Evolutionary conservation across 1,140 invertebrate genomes (phyloP).

Genomic region (Pogonognathellus flavescens): DNA sequence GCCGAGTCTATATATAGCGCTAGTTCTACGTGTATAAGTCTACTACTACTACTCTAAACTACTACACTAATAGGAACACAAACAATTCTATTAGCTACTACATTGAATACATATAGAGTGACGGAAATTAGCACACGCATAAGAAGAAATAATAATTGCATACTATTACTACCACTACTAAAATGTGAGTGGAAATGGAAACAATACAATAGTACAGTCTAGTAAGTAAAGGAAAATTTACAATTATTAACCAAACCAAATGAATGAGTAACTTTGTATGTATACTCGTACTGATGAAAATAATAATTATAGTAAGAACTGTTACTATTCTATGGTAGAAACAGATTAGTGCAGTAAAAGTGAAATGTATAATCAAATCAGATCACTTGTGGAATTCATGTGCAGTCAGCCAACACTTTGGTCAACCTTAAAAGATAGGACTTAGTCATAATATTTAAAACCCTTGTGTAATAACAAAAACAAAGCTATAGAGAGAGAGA

Average conservation of each 20-base stretch:
- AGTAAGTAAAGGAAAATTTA: conserved; percentile 22
- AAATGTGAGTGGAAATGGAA: conserved; percentile 25
- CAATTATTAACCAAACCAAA: conserved; percentile 42
- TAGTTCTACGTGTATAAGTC: conserved; percentile 21
- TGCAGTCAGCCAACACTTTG: conserved; percentile 45
- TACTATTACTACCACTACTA: too few species aligned
- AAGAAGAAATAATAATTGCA: neutral
- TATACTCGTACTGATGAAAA: conserved; percentile 35
- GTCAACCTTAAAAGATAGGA: conserved; percentile 25
- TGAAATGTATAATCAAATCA: conserved; percentile 29
- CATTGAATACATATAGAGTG: neutral
- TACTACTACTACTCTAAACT: neutral
- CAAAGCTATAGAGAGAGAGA: conserved; percentile 23
- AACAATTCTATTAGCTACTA: neutral
- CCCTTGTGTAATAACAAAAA: conserved; percentile 27
- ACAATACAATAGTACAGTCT: conserved; percentile 9
- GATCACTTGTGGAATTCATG: conserved; percentile 32
- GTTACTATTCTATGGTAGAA: neutral
- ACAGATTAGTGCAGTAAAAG: neutral
- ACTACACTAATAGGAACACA: neutral
- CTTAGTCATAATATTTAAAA: conserved; percentile 33
- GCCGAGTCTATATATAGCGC: conserved; percentile 30
- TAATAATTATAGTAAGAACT: conserved; percentile 15
- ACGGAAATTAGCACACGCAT: conserved; percentile 37
- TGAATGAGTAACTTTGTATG: neutral